Base-by-base conservation (phyloP, 2,113 vertebrate species). In the Apodemus speciosus region DNA sequence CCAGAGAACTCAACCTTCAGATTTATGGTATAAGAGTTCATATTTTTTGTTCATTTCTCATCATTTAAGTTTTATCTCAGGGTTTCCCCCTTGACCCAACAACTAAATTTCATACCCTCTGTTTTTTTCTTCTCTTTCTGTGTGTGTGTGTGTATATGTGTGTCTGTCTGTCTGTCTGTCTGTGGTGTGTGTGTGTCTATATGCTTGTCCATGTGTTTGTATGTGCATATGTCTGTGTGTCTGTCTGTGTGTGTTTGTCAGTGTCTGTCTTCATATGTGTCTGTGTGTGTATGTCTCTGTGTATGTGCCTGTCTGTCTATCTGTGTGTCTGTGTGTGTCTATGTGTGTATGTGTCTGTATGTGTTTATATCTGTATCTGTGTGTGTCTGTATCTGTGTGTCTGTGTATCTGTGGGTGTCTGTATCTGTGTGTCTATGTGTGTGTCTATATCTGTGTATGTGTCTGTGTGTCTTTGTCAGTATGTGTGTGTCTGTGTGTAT, bases 21-120 rank as follows among this genome's bases (percentile, higher is more conserved):
- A 35, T 53, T 76, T 56, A 14, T 40, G 38, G 9, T 49, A 20
- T 75, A 18, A 83, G 21, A 30, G 51, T 43, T 35, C 40, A 6
- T 80, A 30, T 88, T 30, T 60, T 35, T 88, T 88, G 38, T 60
- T 53, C 43, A 20, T 8, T 5, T 25, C 8, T 92, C 25, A 6
- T 76, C 85, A 35, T 93, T 85, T 85, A 51, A 30, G n/a, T 58
- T 85, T 90, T 38, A 56, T 91, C 49, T 92, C 46, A 86, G 32
- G 16, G 58, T 83, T 40, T 76, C n/a, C 71, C 30, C 94, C 86
- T 80, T 88, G 73, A n/a, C 6, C 30, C 71, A 68, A 13, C 35
- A 92, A 0, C 64, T 46, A 38, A 38, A 43, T 14, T 35, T 51
- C 23, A 75, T 38, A 75, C 68, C 35, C 86, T 58, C 21, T 53